phyloP scores from a whole-genome alignment of 2,888 invertebrate genomes.

The Caenorhabditis drosophilae region DNA sequence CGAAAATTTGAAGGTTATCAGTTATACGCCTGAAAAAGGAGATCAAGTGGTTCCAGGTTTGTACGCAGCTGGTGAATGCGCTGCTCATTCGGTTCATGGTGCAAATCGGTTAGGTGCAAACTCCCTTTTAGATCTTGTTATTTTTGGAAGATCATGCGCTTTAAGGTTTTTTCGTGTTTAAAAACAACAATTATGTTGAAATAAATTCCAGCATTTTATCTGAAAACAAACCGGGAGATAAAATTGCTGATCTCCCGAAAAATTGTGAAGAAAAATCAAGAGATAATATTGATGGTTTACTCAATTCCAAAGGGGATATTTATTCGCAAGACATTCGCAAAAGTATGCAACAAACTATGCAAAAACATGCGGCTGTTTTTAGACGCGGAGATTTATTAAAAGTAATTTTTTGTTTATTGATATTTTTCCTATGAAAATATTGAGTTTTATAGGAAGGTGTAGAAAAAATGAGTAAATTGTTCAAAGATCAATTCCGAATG shows the following conservation, averaged over 20 bases:
- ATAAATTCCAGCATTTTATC: slow-evolving; percentile 42
- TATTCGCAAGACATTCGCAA: slow-evolving; percentile 84
- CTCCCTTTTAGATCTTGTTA: slow-evolving; percentile 94
- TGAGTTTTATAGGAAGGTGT: slow-evolving; percentile 78
- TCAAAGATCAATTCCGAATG: slow-evolving; percentile 76
- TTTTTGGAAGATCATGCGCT: slow-evolving; percentile 96
- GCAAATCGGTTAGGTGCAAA: slow-evolving; percentile 98
- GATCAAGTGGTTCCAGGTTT: slow-evolving; percentile 81
- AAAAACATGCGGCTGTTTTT: slow-evolving; percentile 95
- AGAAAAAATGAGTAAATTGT: slow-evolving; percentile 79
- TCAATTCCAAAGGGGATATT: slow-evolving; percentile 69
- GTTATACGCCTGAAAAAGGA: slow-evolving; percentile 56
- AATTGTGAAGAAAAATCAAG: slow-evolving; percentile 90
- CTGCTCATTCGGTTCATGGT: slow-evolving; percentile 95
- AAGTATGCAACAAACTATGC: slow-evolving; percentile 95
- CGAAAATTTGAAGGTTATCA: no score
- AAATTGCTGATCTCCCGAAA: slow-evolving; percentile 79
- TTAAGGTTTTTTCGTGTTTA: slow-evolving; percentile 66
- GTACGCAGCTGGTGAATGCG: slow-evolving; percentile 92
- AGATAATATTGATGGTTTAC: slow-evolving; percentile 81
- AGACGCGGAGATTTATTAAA: slow-evolving; percentile 85
- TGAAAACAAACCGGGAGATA: slow-evolving; percentile 79
- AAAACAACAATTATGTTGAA: no score
- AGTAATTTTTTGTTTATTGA: no score
- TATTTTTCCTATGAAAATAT: no score